A percentile compares a stretch with the other conserved stretches of the same genome.
phyloP scores from a whole-genome alignment of 2,797 vertebrate genomes.

The Sebastes minor region DNA sequence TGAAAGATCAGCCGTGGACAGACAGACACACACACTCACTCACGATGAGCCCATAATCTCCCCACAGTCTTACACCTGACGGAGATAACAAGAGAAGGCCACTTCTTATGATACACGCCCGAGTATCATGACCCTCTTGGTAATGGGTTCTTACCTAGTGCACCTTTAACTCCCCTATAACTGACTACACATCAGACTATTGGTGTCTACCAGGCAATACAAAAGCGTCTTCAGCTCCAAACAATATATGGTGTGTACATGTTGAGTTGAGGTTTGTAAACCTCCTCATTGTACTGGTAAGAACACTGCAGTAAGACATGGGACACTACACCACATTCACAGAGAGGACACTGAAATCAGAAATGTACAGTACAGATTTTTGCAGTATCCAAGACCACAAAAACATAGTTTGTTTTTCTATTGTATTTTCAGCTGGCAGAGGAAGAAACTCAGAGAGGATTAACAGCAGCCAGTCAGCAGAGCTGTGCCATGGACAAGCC shows the following conservation, averaged over 20 bases:
- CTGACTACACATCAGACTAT: neutral
- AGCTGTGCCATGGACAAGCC: constrained; percentile 86
- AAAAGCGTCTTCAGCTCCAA: neutral
- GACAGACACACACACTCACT: neutral
- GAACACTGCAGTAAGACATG: neutral
- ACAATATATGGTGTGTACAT: neutral
- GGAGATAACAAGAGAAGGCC: neutral
- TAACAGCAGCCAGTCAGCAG: constrained; percentile 75
- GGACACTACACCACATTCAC: neutral
- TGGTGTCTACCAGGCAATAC: neutral
- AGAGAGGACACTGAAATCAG: neutral
- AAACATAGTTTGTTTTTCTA: neutral
- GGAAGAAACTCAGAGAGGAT: constrained; percentile 76
- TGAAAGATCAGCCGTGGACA: neutral
- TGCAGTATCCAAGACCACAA: neutral
- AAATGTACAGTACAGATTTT: neutral
- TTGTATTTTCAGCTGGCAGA: constrained; percentile 74
- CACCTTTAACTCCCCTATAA: neutral
- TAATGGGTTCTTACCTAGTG: neutral
- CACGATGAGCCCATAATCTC: neutral
- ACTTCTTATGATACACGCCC: neutral
- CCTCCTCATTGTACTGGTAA: neutral
- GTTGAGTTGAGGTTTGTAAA: neutral
- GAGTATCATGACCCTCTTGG: neutral
- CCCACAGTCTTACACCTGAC: neutral